Evolutionary conservation across 2,888 invertebrate species (phyloP).

Genomic region (Drosophila engyochracea): DNA sequence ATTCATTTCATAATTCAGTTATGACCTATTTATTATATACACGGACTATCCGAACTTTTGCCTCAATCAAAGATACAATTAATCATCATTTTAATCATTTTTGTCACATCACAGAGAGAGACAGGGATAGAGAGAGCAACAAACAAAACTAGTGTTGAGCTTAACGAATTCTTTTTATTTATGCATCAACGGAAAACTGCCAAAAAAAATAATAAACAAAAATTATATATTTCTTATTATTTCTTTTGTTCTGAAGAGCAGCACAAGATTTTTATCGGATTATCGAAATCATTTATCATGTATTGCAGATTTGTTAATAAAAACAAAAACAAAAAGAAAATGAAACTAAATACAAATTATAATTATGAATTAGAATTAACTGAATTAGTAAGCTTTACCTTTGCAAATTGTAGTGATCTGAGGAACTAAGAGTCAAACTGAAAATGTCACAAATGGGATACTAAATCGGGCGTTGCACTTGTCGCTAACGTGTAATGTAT

Average conservation of each 20-base stretch:
- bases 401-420: slow-evolving; percentile 76
- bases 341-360: slow-evolving; percentile 28
- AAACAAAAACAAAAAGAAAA: background rate
- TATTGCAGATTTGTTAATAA: slow-evolving; percentile 20
- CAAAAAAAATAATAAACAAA: slow-evolving; percentile 47
- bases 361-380: slow-evolving; percentile 48
- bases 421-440: slow-evolving; percentile 46
- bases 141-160: slow-evolving; percentile 9
- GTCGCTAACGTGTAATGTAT: slow-evolving; percentile 1
- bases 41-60: slow-evolving; percentile 4
- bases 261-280: slow-evolving; percentile 35
- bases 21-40: slow-evolving; percentile 19
- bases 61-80: slow-evolving; percentile 3
- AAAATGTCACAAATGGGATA: slow-evolving; percentile 33
- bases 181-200: slow-evolving; percentile 40
- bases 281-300: slow-evolving; percentile 13
- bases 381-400: slow-evolving; percentile 76
- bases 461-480: slow-evolving; percentile 25
- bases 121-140: background rate
- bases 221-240: slow-evolving; percentile 26
- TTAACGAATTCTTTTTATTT: slow-evolving; percentile 18
- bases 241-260: slow-evolving; percentile 45
- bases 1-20: slow-evolving; percentile 25
- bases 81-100: slow-evolving; percentile 18
- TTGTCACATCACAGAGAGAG: slow-evolving; percentile 45